Base-by-base conservation (phyloP, 2,888 invertebrate species). In the Bombylius major region DNA sequence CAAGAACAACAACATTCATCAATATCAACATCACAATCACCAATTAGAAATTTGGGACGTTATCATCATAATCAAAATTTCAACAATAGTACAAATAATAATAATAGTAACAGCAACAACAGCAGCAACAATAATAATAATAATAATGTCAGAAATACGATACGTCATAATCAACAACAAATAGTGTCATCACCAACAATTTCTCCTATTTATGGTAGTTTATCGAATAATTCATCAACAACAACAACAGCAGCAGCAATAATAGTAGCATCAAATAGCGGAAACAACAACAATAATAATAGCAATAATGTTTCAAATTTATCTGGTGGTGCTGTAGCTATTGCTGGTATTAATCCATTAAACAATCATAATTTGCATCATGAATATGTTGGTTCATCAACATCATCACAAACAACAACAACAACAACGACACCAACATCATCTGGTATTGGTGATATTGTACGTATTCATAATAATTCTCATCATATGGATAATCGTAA, bases 1-100 rank as follows among this genome's bases (percentile, higher is more conserved):
- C 69, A 69, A 61, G 72, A 71, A 62, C 62, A 67, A 63, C 61
- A 57, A 56, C 62, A 57, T 64, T 47, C 47, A 47, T 42, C 63
- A 50, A 54, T 58, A 55, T n/a, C 54, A 32, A 47, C 59, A 47
- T 49, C 62, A 52, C 50, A 60, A 51, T 53, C 59, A 48, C 53
- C 55, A 47, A 12, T 56, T 51, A 56, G 31, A 31, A 55, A 34
- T 34, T 36, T 34, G 32, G 55, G 51, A 8, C 55, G 51, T 14
- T 55, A 46, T 47, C 51, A 55, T 13, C 34, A 56, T 47, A 50
- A 51, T 45, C 51, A 57, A 46, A 47, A 47, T n/a, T 56, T 34
- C 46, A 49, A 53, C 36, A 47, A 52, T 48, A 58, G 33, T 46
- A 51, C 14, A 50, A 34, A 36, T 45, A 7, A 5, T 5, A 45